Evolutionary conservation across 1,140 invertebrate genomes (phyloP).

Genomic region (Drosophila fuyamai): DNA sequence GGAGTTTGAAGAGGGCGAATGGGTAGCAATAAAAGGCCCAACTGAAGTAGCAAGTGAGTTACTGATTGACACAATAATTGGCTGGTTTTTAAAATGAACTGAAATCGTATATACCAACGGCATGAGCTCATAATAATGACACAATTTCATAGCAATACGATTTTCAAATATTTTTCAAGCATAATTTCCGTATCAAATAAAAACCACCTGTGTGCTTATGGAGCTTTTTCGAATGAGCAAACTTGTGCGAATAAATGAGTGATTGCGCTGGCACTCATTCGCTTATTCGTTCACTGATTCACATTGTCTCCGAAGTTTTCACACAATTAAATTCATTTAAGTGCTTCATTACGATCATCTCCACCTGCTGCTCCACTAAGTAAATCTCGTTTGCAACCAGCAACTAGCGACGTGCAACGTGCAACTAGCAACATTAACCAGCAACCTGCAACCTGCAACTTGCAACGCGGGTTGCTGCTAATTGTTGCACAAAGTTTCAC

Average conservation of each 20-base stretch:
- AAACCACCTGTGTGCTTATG: too few species aligned
- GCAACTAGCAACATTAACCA: neutral
- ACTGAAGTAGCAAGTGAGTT: constrained; percentile 4
- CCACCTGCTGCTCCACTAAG: constrained; percentile 71
- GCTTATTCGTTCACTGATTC: neutral
- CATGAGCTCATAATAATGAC: too few species aligned
- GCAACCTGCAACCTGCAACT: constrained; percentile 27
- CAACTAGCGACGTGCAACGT: constrained; percentile 3
- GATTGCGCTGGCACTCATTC: constrained; percentile 58
- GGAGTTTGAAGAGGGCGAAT: neutral
- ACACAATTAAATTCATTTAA: constrained; percentile 84
- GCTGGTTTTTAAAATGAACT: neutral
- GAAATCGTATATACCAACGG: too few species aligned
- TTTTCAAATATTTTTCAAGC: too few species aligned
- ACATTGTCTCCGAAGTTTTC: constrained; percentile 57
- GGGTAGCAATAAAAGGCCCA: neutral
- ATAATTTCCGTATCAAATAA: too few species aligned
- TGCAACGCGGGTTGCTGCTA: constrained; percentile 24
- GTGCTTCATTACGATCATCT: constrained; percentile 76
- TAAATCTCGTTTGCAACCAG: constrained; percentile 67
- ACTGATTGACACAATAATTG: neutral
- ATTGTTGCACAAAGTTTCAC: constrained; percentile 61
- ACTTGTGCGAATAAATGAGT: constrained; percentile 31
- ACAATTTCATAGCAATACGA: too few species aligned
- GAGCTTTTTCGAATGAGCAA: neutral